A percentile compares a stretch with the other conserved stretches of the same genome.
Evolutionary conservation across 2,113 vertebrate species (phyloP).

Genomic region (Nyctibius bracteatus): DNA sequence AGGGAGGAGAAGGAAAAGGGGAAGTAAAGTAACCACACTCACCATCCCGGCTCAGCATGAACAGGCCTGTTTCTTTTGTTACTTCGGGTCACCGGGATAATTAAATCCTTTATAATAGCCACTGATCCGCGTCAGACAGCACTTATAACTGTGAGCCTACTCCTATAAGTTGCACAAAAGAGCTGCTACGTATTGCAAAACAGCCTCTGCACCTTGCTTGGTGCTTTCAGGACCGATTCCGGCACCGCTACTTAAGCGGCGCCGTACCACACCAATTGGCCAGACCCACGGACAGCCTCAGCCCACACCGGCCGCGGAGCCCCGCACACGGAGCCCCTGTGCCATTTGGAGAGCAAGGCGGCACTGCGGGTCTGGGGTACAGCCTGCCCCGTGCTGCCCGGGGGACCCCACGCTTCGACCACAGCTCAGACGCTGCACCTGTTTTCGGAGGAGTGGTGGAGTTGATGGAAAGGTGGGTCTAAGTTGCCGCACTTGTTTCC

Average conservation of each 20-base stretch:
- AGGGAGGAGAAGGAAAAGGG: background rate
- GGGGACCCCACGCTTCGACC: accelerated
- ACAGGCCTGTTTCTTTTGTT: background rate
- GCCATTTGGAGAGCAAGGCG: background rate
- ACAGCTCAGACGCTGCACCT: accelerated
- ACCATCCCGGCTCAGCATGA: accelerated
- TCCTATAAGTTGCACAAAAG: background rate
- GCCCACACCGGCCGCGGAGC: accelerated
- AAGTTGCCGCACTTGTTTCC: background rate
- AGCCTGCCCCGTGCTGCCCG: accelerated
- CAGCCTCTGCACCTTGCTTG: background rate
- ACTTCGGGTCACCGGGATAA: background rate
- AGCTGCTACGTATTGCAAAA: background rate
- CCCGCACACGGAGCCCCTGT: accelerated
- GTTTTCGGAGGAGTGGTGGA: background rate
- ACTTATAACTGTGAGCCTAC: accelerated
- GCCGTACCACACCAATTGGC: accelerated
- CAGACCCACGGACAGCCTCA: background rate
- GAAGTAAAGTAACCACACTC: background rate
- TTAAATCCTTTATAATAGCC: background rate
- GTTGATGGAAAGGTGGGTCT: background rate
- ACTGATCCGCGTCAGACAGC: background rate
- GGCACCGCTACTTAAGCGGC: accelerated
- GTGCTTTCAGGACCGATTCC: background rate
- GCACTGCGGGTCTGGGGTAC: background rate